These are phyloP conservation scores for Anolis sagrei DNA, from an alignment of 2,113 vertebrate species.

Conservation along the genomic window DNA sequence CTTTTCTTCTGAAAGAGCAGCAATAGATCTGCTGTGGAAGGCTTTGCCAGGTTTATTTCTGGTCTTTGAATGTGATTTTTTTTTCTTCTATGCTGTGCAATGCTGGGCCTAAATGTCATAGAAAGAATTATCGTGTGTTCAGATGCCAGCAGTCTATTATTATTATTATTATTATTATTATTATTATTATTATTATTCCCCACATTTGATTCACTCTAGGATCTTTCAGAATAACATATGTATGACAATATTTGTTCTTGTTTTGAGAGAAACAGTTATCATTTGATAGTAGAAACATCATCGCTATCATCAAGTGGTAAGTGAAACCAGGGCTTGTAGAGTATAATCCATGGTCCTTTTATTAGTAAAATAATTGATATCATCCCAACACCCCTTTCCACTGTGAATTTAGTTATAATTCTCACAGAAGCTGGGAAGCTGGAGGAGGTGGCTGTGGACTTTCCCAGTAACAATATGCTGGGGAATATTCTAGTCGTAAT, in stretches of 20 bases:
- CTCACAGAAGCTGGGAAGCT: too few species aligned
- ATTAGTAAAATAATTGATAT: too few species aligned
- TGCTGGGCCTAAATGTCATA: conserved; percentile 41
- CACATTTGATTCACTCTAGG: background rate
- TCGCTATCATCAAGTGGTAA: too few species aligned
- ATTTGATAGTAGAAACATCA: background rate
- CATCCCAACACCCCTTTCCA: too few species aligned
- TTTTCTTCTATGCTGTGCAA: conserved; percentile 28
- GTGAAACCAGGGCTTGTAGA: too few species aligned
- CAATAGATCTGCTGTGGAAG: conserved; percentile 21
- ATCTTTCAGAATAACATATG: background rate
- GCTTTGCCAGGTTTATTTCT: conserved; percentile 48
- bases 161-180: too few species aligned
- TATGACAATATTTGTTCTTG: background rate
- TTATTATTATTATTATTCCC: too few species aligned
- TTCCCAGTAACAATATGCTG: too few species aligned
- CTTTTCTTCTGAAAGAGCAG: conserved; percentile 25
- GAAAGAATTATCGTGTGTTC: background rate
- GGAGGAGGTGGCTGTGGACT: too few species aligned
- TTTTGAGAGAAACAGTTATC: background rate
- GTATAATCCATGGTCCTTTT: too few species aligned
- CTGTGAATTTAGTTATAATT: too few species aligned
- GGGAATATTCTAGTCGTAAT: too few species aligned
- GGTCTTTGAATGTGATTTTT: conserved; percentile 27
- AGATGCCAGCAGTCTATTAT: background rate